Base-by-base conservation (phyloP, 2,888 invertebrate species). In the Seira sanloemensis region DNA sequence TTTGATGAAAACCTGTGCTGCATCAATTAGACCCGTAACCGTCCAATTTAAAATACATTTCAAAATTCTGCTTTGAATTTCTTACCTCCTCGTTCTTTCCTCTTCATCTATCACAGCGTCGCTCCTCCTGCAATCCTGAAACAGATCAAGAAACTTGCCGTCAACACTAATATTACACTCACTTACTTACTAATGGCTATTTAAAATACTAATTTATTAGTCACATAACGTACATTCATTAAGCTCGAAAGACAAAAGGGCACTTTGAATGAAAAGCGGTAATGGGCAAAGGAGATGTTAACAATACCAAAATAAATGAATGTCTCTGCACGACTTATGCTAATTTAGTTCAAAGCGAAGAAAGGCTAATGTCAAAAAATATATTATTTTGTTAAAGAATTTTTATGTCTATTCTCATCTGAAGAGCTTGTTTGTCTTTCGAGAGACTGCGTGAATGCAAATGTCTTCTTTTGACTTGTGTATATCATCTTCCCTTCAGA, bases 81-180 rank as follows among this genome's bases (percentile, higher is more conserved):
- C n/a, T n/a, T n/a, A n/a, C n/a, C n/a, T n/a, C n/a, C n/a, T n/a
- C 89, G 88, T 85, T 89, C 88, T 78, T 88, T 89, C 88, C 87
- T 88, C 89, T 89, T 89, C 89, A 89, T 89, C 83, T 83, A 83
- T 83, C 83, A 83, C 83, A 83, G 83, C 78, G 83, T 78, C 83
- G 62, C 62, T 62, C 73, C 83, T 86, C 86, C 87, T 86, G 87
- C 87, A 87, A n/a, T 87, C 87, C 87, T 87, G 73, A 75, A 46
- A 26, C n/a, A 71, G 37, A 77, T n/a, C 23, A 71, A 21, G 68
- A 76, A 67, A 75, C 24, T 50, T 21, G 19, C 21, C 21, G 12
- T 62, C 23, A 62, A 21, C 62, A 62, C 2, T 50, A 50, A 50
- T 50, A n/a, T 50, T 50, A n/a, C 4, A 37, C 16, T 50, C n/a